Evolutionary conservation across 2,113 vertebrate genomes (phyloP).

Genomic region (Leptocoma aspasia): DNA sequence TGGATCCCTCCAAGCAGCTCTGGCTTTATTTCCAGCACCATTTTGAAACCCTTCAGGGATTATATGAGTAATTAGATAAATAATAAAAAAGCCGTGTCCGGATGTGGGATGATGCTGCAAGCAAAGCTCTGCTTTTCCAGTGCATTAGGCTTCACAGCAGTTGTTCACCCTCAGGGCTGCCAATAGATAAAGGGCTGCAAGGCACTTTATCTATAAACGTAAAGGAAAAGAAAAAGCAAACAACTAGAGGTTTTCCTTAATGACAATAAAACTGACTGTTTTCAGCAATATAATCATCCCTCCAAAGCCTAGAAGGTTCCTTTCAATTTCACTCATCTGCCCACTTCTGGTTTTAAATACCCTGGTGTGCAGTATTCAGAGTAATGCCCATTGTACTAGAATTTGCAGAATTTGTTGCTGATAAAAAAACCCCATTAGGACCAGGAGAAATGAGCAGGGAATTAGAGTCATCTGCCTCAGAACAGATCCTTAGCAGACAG

Average conservation of each 20-base stretch:
- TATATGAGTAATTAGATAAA: not conserved
- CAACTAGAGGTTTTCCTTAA: not conserved
- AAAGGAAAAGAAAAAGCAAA: not conserved
- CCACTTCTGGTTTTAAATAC: not conserved
- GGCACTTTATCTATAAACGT: not conserved
- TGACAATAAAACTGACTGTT: not conserved
- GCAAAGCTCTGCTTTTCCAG: not conserved
- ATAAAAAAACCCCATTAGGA: not conserved
- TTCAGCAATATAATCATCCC: not conserved
- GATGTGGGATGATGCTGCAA: not conserved
- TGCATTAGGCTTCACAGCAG: not conserved
- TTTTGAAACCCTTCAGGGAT: not conserved
- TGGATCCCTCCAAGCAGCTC: not conserved
- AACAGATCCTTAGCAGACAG: not conserved
- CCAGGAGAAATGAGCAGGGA: not conserved
- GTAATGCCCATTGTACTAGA: not conserved
- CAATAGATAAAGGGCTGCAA: not conserved
- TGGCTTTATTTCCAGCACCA: not conserved
- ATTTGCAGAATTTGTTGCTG: not conserved
- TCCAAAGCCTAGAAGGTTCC: not conserved
- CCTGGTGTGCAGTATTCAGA: not conserved
- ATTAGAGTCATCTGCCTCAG: not conserved
- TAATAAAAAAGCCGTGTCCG: not conserved
- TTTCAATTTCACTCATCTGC: not conserved
- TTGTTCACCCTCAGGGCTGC: not conserved